These are phyloP conservation scores for Spisula solida DNA, from an alignment of 2,888 invertebrate genomes.

Conservation along the genomic window DNA sequence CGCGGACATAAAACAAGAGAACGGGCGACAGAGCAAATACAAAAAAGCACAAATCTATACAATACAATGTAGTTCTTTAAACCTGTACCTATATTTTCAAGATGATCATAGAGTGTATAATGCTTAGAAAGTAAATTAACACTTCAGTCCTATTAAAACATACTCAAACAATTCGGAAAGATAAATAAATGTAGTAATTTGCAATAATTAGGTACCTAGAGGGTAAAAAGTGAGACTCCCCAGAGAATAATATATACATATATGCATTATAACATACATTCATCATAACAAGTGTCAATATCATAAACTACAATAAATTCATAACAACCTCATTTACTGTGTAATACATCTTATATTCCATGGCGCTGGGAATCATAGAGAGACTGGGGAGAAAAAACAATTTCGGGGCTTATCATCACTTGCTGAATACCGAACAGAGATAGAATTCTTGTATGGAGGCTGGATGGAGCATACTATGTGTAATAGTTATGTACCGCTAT, in stretches of 20 bases:
- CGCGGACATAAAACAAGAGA: too few relatives aligned
- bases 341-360: background rate
- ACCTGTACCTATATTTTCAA: too few relatives aligned
- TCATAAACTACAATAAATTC: slow-evolving; percentile 4
- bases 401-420: background rate
- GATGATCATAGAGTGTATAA: too few relatives aligned
- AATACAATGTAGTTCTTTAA: too few relatives aligned
- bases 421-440: background rate
- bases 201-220: background rate
- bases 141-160: background rate
- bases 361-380: background rate
- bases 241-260: background rate
- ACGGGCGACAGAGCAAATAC: too few relatives aligned
- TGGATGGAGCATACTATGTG: background rate
- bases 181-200: slow-evolving; percentile 9
- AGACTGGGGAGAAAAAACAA: background rate
- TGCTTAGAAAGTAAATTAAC: background rate
- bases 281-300: slow-evolving; percentile 11
- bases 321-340: slow-evolving; percentile 3
- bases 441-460: background rate
- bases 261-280: too few relatives aligned
- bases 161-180: background rate
- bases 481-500: slow-evolving; percentile 1
- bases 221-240: background rate
- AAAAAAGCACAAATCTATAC: too few relatives aligned